phyloP scores from a whole-genome alignment of 2,797 vertebrate genomes.

The Paramormyrops hopkinsi region DNA sequence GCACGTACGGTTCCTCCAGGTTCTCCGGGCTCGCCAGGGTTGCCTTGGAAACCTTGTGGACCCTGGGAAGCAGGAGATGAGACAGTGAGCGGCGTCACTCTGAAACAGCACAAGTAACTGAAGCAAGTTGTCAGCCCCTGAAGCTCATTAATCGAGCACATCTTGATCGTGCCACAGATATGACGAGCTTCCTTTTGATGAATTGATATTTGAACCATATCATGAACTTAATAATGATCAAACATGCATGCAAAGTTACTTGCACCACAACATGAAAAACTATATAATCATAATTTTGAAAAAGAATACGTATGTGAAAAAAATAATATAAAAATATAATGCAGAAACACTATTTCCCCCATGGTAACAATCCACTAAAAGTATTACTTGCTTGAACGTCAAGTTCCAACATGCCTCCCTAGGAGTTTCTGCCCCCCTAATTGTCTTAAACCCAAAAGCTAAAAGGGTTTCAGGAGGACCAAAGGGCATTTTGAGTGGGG shows the following conservation, averaged over 20 bases:
- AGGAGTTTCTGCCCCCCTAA: constrained; percentile 29
- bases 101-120: neutral
- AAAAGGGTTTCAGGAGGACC: constrained; percentile 21
- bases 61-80: constrained; percentile 58
- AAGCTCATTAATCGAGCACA: neutral
- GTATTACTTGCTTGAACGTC: constrained; percentile 32
- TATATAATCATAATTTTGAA: neutral
- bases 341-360: neutral
- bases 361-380: neutral
- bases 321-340: neutral
- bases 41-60: constrained; percentile 95
- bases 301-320: neutral
- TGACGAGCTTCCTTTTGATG: neutral
- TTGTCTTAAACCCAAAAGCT: constrained; percentile 30
- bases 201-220: neutral
- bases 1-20: constrained; percentile 80
- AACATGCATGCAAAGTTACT: neutral
- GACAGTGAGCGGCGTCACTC: neutral
- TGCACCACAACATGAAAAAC: neutral
- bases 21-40: constrained; percentile 87
- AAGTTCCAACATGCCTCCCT: constrained; percentile 43
- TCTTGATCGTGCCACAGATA: neutral
- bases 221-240: neutral
- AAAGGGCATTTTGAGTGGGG: constrained; percentile 13
- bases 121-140: neutral